Base-by-base conservation (phyloP, 2,797 vertebrate genomes). In the Crenuchus spilurus region DNA sequence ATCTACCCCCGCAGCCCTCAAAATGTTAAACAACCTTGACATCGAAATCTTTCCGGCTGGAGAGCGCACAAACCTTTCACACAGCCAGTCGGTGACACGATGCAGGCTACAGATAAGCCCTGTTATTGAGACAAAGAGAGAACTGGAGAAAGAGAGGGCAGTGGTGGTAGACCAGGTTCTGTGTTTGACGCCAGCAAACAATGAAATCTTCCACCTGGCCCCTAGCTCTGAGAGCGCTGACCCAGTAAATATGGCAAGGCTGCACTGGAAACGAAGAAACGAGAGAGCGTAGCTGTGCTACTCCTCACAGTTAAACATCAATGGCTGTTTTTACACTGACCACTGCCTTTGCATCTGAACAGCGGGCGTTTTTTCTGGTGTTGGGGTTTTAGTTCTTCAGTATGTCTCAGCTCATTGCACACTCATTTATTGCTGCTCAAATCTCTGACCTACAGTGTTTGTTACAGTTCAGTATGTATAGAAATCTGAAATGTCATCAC, bases 241-340 rank as follows among this genome's bases (percentile, higher is more conserved):
- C 74, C 66, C 8, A 35, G 80, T 81, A 82, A 84, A 86, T 54
- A 60, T 18, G 30, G 63, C 41, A 33, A 70, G 42, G 33, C 18
- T 18, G 7, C 24, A 1, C 52, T 37, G 37, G 35, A 16, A 30
- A 57, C 8, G 28, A 44, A 14, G 46, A 70, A 20, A 20, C 18
- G 1, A 28, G 44, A 10, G 64, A 76, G 52, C 76, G 35, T 9
- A 9, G 2, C 46, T 20, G 6, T 75, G 81, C 61, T 65, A 80
- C 73, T 83, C 84, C 73, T 84, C 49, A 18, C 82, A 79, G 37
- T 77, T 70, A 82, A 80, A 82, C 72, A 44, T 44, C 16, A 78
- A 22, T 46, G 42, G 11, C 54, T 60, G 80, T 37, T 78, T 71
- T 76, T 79, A 79, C 80, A 73, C 75, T 28, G 9, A 13, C 18